phyloP scores from a whole-genome alignment of 2,113 vertebrate genomes.

The Fulica atra region DNA sequence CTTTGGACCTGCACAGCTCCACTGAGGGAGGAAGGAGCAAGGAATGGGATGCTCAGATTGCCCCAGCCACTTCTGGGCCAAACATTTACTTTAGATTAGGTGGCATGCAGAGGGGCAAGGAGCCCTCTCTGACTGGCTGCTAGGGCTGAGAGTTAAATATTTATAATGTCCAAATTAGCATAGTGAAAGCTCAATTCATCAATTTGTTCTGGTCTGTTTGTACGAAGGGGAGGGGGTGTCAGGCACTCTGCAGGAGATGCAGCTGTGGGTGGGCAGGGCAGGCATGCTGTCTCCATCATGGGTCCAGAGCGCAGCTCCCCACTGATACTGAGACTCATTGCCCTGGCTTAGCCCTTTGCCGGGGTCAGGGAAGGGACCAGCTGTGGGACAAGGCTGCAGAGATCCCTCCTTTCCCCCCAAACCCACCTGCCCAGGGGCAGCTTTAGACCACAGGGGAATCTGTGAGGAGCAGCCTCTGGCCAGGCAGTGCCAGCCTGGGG shows the following conservation, averaged over 20 bases:
- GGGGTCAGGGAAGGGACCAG: not conserved
- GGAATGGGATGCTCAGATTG: constrained; percentile 54
- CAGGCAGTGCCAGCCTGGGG: not conserved
- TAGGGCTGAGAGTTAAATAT: constrained; percentile 83
- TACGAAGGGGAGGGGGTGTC: not conserved
- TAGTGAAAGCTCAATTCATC: constrained; percentile 86
- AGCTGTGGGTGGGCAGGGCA: constrained; percentile 52
- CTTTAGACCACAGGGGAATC: not conserved
- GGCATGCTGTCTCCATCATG: accelerated
- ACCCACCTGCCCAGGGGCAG: not conserved
- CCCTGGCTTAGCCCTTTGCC: accelerated
- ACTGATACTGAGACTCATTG: not conserved
- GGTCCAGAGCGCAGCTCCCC: accelerated
- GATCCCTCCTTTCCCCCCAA: not conserved
- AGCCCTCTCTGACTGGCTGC: constrained; percentile 73
- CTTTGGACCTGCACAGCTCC: constrained; percentile 34
- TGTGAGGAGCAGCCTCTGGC: not conserved
- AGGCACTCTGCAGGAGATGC: constrained; percentile 25
- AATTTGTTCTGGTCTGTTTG: constrained; percentile 81
- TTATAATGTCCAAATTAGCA: constrained; percentile 85
- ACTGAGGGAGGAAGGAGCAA: constrained; percentile 40
- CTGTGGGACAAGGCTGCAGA: not conserved
- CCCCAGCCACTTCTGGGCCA: constrained; percentile 72
- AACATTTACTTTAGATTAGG: constrained; percentile 79
- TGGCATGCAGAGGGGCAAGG: constrained; percentile 64